These are phyloP conservation scores for Macroramphosus scolopax DNA, from an alignment of 2,797 vertebrate species.

Conservation along the genomic window DNA sequence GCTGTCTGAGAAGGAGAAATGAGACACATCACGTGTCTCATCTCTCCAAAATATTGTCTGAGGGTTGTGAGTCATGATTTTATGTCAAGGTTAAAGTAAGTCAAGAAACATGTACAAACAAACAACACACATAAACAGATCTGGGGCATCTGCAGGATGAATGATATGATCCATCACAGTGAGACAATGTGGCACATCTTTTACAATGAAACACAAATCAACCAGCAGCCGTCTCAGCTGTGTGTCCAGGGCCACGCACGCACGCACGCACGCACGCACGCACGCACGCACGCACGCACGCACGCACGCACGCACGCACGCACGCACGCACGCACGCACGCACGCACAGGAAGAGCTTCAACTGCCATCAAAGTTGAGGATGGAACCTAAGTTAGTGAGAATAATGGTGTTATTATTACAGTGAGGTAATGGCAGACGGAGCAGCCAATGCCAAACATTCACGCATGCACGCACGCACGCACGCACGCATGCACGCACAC, in stretches of 20 bases:
- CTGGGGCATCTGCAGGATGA: slow-evolving; percentile 45
- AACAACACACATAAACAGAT: slow-evolving; percentile 8
- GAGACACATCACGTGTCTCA: too few relatives aligned
- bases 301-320: neutral
- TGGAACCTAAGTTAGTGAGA: slow-evolving; percentile 57
- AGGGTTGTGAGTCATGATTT: slow-evolving; percentile 61
- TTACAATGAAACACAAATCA: slow-evolving; percentile 42
- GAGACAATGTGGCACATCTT: slow-evolving; percentile 53
- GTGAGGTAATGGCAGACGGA: slow-evolving; percentile 66
- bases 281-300: neutral
- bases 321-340: slow-evolving; percentile 19
- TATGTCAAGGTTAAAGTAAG: slow-evolving; percentile 33
- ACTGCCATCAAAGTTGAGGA: slow-evolving; percentile 51
- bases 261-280: neutral
- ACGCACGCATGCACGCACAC: neutral
- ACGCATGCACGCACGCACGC: slow-evolving; percentile 1
- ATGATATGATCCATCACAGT: slow-evolving; percentile 42
- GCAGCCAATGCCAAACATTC: slow-evolving; percentile 29
- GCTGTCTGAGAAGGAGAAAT: slow-evolving; percentile 39
- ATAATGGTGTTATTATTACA: slow-evolving; percentile 66
- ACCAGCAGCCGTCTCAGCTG: slow-evolving; percentile 46
- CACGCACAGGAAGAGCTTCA: slow-evolving; percentile 34
- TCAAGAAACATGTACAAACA: slow-evolving; percentile 23
- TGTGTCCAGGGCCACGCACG: slow-evolving; percentile 24
- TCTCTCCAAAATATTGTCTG: too few relatives aligned